These are phyloP conservation scores for Otis tarda DNA, from an alignment of 2,113 vertebrate genomes.

Conservation along the genomic window DNA sequence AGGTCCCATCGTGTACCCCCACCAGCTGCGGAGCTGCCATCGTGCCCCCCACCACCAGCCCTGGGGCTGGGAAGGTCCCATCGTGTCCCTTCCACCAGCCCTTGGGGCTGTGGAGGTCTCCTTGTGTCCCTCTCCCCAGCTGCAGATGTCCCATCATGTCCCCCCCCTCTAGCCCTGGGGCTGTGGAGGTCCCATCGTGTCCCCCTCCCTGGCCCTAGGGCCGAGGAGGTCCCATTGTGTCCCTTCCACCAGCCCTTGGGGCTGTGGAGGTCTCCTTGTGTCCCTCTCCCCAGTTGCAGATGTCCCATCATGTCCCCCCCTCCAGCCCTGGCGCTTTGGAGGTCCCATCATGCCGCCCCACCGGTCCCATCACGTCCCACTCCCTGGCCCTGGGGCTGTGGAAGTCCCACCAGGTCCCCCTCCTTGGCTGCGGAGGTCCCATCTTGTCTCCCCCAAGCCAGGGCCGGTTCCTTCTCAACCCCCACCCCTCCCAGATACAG, in stretches of 20 bases:
- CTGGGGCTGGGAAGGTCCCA: not conserved
- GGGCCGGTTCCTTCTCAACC: not conserved
- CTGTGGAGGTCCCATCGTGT: not conserved
- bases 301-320: not conserved
- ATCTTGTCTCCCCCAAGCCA: not conserved
- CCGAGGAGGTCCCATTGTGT: fast-evolving
- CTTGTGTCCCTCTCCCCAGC: too few species aligned
- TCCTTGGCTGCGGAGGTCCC: not conserved
- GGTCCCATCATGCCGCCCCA: not conserved
- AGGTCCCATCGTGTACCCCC: not conserved
- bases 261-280: not conserved
- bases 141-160: too few species aligned
- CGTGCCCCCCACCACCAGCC: not conserved
- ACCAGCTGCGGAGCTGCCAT: not conserved
- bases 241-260: too few species aligned
- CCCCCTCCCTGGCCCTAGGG: too few species aligned
- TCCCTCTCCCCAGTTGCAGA: not conserved
- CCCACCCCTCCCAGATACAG: fast-evolving
- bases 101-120: not conserved
- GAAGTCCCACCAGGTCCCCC: fast-evolving
- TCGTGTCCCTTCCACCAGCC: fast-evolving
- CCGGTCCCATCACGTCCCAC: fast-evolving
- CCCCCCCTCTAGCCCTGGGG: too few species aligned
- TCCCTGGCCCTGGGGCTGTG: not conserved
- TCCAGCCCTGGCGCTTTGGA: not conserved